Evolutionary conservation across 2,797 vertebrate species (phyloP), one percentile per base, ranked within the genome.

Genomic region (Lepus townsendii): DNA sequence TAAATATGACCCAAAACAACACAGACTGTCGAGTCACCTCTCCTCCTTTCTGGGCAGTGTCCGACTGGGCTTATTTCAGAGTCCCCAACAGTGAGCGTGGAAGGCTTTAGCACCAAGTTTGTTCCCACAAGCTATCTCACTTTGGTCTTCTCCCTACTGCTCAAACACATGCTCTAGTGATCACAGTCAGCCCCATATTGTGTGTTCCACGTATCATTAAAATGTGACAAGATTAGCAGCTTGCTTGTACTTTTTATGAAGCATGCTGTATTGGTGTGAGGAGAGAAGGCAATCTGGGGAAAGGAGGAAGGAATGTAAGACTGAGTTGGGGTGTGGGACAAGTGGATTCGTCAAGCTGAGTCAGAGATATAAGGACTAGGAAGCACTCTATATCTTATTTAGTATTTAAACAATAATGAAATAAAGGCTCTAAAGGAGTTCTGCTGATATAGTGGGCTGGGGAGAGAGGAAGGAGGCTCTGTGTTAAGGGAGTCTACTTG

Each of bases 1-100:
- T 96, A 94, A 95, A 97, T 96, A 93, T 93, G 0, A 50, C 86
- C 97, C 97, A 97, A 97, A 98, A 97, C 96, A 98, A 97, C 92
- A 98, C 73, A 94, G 94, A 96, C 83, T 85, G 14, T 0, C 92
- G 82, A 96, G 79, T 96, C 50, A 95, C 92, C 57, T 66, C 83
- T 96, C 94, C 95, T 96, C 84, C 88, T 96, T 78, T 90, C 93
- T 62, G 65, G 83, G 38, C 11, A 92, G 27, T 93, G 86, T 84
- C 94, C 76, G 84, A 97, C 76, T 88, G 88, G 95, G 52, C 87
- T 96, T 90, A 0, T 42, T n/a, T 76, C 93, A 96, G 93, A 95
- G 71, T 77, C 68, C 94, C 94, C 79, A 96, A 95, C 52, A 90
- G 73, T 95, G 96, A 97, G 96, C 78, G 90, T 88, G 96, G 96